Evolutionary conservation across 2,888 invertebrate genomes (phyloP), one percentile per base, ranked within the genome.

Genomic region (Drosophila suboccidentalis): DNA sequence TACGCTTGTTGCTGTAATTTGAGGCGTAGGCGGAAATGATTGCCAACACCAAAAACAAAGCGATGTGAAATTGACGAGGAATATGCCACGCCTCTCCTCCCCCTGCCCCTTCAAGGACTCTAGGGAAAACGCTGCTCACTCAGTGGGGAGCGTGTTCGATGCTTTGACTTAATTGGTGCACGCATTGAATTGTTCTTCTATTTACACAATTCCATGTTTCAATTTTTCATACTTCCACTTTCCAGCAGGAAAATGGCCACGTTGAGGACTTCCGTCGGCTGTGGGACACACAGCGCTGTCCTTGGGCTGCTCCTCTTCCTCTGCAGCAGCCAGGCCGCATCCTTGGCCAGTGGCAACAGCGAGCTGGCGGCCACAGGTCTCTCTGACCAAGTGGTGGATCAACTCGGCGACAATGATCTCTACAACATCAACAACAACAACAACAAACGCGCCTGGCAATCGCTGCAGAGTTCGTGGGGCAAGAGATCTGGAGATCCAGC

Each of bases 401-500:
- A 87, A 58, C 71, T 84, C 4, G 55, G 51, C 49, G 82, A 80
- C 8, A 76, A 78, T 34, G 90, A 90, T 36, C 70, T 78, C 34
- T 82, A 87, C 43, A 78, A 29, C 29, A 29, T 0, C 49, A 93
- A 93, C 58, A 94, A 8, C 29, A 29, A 29, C 8, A 29, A 50
- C 49, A 93, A 93, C 58, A 94, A 94, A 82, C 90, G 94, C 39
- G 93, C 93, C 59, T 96, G 96, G 96, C 94, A 94, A 36, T 94
- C 94, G 80, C 94, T 96, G 90, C 94, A 95, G 90, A 95, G 94
- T 15, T 94, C 95, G 0, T 96, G 96, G 96, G 96, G 96, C 83
- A 96, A 96, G 91, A 94, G 96, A 5, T 62, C 71, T 0, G 58
- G 22, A 5, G 68, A 68, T 50, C 66, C 68, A 13, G 26, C 46